phyloP scores from a whole-genome alignment of 2,797 vertebrate species.

The Manis crassicaudata region DNA sequence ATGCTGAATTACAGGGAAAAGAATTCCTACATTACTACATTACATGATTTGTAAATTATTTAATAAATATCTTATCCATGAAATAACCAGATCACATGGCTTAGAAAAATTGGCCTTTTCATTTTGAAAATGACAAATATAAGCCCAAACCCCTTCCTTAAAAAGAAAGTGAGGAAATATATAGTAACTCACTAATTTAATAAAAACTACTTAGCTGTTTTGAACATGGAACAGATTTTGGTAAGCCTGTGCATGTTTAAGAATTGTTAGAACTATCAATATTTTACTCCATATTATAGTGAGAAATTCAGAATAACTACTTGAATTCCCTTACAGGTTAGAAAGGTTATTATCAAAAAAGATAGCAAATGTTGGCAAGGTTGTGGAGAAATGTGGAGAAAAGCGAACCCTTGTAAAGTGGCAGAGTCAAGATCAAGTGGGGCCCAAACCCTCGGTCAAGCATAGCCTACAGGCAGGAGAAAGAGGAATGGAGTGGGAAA shows the following conservation, averaged over 20 bases:
- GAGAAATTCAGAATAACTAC: background rate
- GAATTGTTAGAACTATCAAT: background rate
- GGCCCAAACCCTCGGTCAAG: too few relatives aligned
- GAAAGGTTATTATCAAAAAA: background rate
- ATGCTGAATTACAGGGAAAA: background rate
- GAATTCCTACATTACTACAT: background rate
- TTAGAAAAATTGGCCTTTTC: background rate
- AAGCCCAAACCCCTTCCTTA: background rate
- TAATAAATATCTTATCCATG: background rate
- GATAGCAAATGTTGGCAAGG: background rate
- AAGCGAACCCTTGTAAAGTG: background rate
- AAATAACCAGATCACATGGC: background rate
- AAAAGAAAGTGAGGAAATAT: background rate
- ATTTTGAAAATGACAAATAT: background rate
- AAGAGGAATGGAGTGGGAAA: too few relatives aligned
- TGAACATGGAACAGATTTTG: slow-evolving; percentile 7
- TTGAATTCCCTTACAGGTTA: background rate
- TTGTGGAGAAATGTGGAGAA: background rate
- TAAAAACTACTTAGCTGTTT: background rate
- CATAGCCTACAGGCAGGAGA: too few relatives aligned
- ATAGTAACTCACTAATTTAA: background rate
- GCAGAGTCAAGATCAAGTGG: too few relatives aligned
- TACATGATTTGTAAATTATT: background rate
- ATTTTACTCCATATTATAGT: background rate
- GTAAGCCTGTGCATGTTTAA: background rate